phyloP scores from a whole-genome alignment of 1,140 invertebrate genomes.

The Solen grandis region DNA sequence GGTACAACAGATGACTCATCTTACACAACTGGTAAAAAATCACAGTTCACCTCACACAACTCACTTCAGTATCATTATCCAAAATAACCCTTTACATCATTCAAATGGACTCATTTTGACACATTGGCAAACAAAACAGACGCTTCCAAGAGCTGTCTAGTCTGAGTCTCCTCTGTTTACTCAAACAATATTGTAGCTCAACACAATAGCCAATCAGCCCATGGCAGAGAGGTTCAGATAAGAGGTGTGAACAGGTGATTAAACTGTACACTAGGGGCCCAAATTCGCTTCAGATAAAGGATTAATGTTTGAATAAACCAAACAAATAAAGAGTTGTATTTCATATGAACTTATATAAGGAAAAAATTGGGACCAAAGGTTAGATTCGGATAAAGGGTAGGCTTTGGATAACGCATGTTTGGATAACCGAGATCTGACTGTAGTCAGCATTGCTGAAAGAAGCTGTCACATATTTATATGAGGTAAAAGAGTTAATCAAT shows the following conservation, averaged over 20 bases:
- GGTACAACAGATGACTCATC: background rate
- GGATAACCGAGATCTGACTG: background rate
- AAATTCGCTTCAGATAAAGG: too few relatives aligned
- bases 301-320: too few relatives aligned
- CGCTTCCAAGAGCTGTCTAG: background rate
- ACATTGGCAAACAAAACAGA: background rate
- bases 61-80: background rate
- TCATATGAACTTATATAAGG: too few relatives aligned
- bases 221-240: too few relatives aligned
- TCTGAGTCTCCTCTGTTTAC: background rate
- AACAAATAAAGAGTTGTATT: too few relatives aligned
- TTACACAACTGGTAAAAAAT: background rate
- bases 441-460: background rate
- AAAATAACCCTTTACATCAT: background rate
- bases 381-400: background rate
- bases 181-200: too few relatives aligned
- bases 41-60: background rate
- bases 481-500: background rate
- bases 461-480: background rate
- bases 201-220: too few relatives aligned
- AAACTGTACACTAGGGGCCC: too few relatives aligned
- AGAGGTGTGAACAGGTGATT: too few relatives aligned
- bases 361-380: too few relatives aligned
- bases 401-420: background rate
- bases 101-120: background rate